A percentile compares a stretch with the other conserved stretches of the same genome.
Evolutionary conservation across 2,888 invertebrate genomes (phyloP).

Genomic region (Mesoligia furuncula): DNA sequence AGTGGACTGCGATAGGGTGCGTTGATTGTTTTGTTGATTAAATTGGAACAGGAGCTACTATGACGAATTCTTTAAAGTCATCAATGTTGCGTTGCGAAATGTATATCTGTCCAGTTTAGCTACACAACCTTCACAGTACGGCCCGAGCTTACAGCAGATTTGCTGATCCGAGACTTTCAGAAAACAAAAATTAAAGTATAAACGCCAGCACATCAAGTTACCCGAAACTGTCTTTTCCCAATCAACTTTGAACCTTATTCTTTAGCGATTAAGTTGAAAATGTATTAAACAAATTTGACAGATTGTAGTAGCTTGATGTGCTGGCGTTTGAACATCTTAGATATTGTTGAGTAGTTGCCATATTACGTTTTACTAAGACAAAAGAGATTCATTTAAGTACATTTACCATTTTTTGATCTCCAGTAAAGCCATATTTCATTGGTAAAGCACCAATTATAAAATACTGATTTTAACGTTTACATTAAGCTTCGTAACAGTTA

Average conservation of each 20-base stretch:
- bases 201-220: too few relatives aligned
- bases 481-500: slow-evolving; percentile 48
- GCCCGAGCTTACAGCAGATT: background rate
- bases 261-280: too few relatives aligned
- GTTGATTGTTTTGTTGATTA: background rate
- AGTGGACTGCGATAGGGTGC: background rate
- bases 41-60: background rate
- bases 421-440: slow-evolving; percentile 29
- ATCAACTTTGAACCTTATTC: too few relatives aligned
- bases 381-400: slow-evolving; percentile 49
- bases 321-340: too few relatives aligned
- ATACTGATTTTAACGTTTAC: slow-evolving; percentile 46
- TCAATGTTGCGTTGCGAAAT: background rate
- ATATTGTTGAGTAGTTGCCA: background rate
- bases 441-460: slow-evolving; percentile 47
- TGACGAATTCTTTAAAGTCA: background rate
- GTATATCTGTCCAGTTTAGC: background rate
- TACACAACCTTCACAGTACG: background rate
- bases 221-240: too few relatives aligned
- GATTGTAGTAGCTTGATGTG: too few relatives aligned
- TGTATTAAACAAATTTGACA: too few relatives aligned
- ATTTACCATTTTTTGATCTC: slow-evolving; percentile 26
- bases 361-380: background rate
- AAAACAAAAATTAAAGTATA: background rate
- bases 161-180: background rate